These are phyloP conservation scores for Spisula subtruncata DNA, from an alignment of 2,888 invertebrate genomes.

Conservation along the genomic window DNA sequence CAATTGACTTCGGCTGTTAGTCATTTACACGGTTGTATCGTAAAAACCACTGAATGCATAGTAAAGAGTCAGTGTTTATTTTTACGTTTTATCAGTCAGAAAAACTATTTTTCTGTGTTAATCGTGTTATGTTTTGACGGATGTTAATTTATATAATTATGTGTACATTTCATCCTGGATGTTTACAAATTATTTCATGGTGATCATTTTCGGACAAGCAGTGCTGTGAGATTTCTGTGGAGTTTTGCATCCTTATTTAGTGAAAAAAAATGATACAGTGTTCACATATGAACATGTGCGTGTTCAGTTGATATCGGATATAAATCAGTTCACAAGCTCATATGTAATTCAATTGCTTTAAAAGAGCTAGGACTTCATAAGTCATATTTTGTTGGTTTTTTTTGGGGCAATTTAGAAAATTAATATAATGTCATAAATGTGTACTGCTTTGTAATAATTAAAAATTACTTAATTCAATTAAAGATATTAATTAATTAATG, in stretches of 20 bases:
- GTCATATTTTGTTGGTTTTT: not conserved
- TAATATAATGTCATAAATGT: too few species aligned
- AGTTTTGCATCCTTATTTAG: not conserved
- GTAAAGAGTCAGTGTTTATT: conserved; percentile 2
- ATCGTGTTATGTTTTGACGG: not conserved
- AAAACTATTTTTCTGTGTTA: not conserved
- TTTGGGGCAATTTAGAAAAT: not conserved
- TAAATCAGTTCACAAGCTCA: too few species aligned
- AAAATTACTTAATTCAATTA: too few species aligned
- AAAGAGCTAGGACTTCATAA: not conserved
- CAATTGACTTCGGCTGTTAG: conserved; percentile 14
- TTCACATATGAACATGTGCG: not conserved
- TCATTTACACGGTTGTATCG: conserved; percentile 20
- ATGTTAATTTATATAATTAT: not conserved
- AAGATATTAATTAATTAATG: too few species aligned
- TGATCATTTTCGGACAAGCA: not conserved
- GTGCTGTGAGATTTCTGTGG: not conserved
- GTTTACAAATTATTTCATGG: not conserved
- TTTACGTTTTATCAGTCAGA: conserved; percentile 1
- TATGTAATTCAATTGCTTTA: too few species aligned
- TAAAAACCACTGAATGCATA: not conserved
- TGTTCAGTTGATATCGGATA: not conserved
- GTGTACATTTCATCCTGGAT: not conserved
- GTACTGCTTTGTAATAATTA: too few species aligned
- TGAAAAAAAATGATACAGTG: not conserved